A percentile compares a stretch with the other conserved stretches of the same genome.
These are phyloP conservation scores for Sipha maydis DNA, from an alignment of 2,888 invertebrate species.

Conservation along the genomic window DNA sequence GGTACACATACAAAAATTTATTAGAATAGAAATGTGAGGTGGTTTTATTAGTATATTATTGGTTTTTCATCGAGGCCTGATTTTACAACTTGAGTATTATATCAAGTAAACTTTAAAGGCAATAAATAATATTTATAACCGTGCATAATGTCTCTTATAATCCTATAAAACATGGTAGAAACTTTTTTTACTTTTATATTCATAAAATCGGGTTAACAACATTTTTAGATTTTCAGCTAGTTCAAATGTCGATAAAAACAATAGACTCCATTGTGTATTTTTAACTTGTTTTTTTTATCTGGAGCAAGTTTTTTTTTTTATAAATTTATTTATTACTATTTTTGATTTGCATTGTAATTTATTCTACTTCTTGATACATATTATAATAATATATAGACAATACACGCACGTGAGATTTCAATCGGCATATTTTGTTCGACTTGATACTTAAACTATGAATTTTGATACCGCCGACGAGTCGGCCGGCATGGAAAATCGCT, in stretches of 20 bases:
- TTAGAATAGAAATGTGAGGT: conserved; percentile 47
- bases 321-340: neutral
- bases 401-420: neutral
- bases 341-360: neutral
- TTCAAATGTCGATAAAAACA: conserved; percentile 8
- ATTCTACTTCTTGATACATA: neutral
- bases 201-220: neutral
- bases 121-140: conserved; percentile 9
- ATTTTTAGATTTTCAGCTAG: neutral
- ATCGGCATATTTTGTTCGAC: conserved; percentile 5
- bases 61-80: neutral
- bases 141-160: conserved; percentile 5
- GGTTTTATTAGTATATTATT: conserved; percentile 53
- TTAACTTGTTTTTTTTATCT: neutral
- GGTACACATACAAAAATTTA: conserved; percentile 48
- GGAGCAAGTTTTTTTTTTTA: neutral
- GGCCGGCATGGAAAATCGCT: conserved; percentile 8
- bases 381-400: neutral
- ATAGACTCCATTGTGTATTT: neutral
- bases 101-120: neutral
- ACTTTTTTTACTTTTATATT: neutral
- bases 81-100: conserved; percentile 26
- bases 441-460: conserved; percentile 17
- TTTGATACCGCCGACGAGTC: conserved; percentile 26
- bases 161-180: neutral